A percentile compares a stretch with the other conserved stretches of the same genome.
phyloP scores from a whole-genome alignment of 2,888 invertebrate genomes.

The Coremacera marginata region DNA sequence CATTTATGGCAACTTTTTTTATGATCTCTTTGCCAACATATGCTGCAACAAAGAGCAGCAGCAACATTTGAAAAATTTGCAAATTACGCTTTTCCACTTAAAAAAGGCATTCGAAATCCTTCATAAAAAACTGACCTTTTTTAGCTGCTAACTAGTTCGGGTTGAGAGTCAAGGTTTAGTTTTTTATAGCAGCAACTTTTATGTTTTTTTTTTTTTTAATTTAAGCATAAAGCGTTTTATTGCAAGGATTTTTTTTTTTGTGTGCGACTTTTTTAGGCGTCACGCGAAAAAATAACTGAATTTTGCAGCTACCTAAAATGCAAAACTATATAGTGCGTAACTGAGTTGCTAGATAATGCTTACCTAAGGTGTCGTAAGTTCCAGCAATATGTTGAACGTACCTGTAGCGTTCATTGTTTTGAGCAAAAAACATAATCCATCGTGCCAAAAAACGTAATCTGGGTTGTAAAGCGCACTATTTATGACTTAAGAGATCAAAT shows the following conservation, averaged over 20 bases:
- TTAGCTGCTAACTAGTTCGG: slow-evolving; percentile 28
- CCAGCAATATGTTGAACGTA: slow-evolving; percentile 61
- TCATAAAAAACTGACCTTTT: slow-evolving; percentile 44
- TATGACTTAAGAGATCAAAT: background rate
- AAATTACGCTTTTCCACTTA: slow-evolving; percentile 56
- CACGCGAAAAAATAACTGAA: background rate
- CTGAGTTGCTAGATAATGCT: slow-evolving; percentile 36
- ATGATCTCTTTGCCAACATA: slow-evolving; percentile 46
- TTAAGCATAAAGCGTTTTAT: too few species aligned
- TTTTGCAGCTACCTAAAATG: too few species aligned
- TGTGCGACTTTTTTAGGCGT: background rate
- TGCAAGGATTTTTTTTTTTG: background rate
- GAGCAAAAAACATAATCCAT: slow-evolving; percentile 61
- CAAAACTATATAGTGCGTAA: too few species aligned
- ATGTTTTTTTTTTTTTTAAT: background rate
- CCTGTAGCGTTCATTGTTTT: slow-evolving; percentile 28
- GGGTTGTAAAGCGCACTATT: background rate
- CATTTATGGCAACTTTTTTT: slow-evolving; percentile 25
- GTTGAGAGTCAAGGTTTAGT: slow-evolving; percentile 35
- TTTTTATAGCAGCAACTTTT: background rate
- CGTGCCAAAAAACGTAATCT: background rate
- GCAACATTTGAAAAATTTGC: slow-evolving; percentile 11
- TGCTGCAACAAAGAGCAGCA: slow-evolving; percentile 33
- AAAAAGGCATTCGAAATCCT: slow-evolving; percentile 38
- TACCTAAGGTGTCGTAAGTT: slow-evolving; percentile 59